These are phyloP conservation scores for Steinernema khuongi DNA, from an alignment of 1,140 invertebrate species.

Conservation along the genomic window DNA sequence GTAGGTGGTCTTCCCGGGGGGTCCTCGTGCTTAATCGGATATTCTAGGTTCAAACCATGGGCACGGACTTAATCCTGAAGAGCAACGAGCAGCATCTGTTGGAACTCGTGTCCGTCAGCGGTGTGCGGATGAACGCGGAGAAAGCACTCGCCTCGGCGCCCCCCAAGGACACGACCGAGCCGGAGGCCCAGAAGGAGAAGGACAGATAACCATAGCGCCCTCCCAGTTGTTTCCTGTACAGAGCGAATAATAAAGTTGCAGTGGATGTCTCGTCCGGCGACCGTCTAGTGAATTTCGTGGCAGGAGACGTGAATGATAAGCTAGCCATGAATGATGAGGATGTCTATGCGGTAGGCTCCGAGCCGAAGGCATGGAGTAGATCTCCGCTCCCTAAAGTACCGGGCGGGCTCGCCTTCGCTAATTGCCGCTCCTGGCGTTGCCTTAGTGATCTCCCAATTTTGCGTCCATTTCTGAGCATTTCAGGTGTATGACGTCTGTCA, in stretches of 20 bases:
- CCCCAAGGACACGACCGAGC: neutral
- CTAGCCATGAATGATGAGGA: neutral
- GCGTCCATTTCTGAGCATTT: no score
- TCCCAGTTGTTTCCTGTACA: neutral
- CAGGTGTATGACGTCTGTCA: no score
- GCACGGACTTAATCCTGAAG: neutral
- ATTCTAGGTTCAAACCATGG: conserved; percentile 4
- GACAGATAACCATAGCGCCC: neutral
- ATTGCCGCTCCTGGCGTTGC: no score
- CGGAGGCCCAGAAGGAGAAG: neutral
- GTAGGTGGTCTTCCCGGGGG: neutral
- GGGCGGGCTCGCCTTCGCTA: no score
- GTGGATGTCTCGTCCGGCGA: neutral
- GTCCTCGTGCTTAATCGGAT: neutral
- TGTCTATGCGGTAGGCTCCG: neutral
- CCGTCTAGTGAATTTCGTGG: neutral
- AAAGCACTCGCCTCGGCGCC: neutral
- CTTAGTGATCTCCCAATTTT: no score
- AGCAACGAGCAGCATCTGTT: neutral
- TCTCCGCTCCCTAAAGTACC: neutral
- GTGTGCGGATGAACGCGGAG: neutral
- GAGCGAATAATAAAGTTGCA: neutral
- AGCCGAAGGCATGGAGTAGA: no score
- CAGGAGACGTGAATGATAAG: neutral
- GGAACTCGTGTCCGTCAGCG: neutral